Percentiles rank a stretch among this genome's conserved stretches.
These are phyloP conservation scores for Lophotriccus pileatus DNA, from an alignment of 2,797 vertebrate genomes.

Conservation along the genomic window DNA sequence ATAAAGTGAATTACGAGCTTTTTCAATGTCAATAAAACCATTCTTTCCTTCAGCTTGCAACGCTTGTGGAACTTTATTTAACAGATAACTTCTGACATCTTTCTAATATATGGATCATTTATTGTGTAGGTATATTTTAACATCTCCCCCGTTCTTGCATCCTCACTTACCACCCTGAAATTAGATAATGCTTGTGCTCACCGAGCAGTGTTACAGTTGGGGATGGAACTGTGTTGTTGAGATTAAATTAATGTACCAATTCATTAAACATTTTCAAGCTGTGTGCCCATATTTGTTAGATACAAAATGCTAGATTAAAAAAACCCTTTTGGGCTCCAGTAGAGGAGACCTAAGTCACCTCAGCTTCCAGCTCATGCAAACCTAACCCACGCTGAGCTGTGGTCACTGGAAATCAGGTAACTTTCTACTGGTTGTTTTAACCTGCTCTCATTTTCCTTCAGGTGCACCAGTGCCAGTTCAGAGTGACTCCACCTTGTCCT, in stretches of 20 bases:
- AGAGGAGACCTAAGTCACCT: not conserved
- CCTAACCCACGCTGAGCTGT: accelerated
- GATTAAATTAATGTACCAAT: constrained; percentile 31
- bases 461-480: not conserved
- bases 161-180: not conserved
- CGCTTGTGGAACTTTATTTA: constrained; percentile 28
- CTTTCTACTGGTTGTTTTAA: not conserved
- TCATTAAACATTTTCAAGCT: constrained; percentile 5
- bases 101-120: constrained; percentile 41
- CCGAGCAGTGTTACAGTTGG: not conserved
- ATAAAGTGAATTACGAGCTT: constrained; percentile 45
- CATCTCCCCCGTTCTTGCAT: not conserved
- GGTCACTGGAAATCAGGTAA: not conserved
- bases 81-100: not conserved
- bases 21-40: constrained; percentile 47
- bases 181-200: not conserved
- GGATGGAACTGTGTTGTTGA: not conserved
- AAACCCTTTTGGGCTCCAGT: not conserved
- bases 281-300: not conserved
- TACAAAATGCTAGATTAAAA: not conserved
- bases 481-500: not conserved
- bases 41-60: constrained; percentile 40
- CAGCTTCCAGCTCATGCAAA: not conserved
- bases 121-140: not conserved
- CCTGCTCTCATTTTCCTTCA: not conserved